Evolutionary conservation across 2,113 vertebrate genomes (phyloP).

Genomic region (Sinocyclocheilus maitianheensis): DNA sequence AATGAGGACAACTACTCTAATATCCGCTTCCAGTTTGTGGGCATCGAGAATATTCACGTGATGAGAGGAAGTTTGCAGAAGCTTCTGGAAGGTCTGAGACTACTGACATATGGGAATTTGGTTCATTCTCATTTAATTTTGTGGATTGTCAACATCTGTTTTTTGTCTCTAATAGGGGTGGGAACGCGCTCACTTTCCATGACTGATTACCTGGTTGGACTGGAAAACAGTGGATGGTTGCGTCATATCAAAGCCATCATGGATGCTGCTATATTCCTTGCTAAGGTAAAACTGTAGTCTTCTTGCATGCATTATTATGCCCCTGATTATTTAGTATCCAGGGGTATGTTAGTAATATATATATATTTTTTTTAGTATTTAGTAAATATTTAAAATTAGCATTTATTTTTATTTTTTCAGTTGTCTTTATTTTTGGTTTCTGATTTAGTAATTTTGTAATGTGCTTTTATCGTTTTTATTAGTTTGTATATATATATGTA

Average conservation of each 20-base stretch:
- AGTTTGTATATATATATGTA: too few relatives aligned
- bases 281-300: slow-evolving; percentile 77
- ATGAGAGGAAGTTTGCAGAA: slow-evolving; percentile 97
- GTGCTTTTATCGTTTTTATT: too few relatives aligned
- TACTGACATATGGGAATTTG: background rate
- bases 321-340: too few relatives aligned
- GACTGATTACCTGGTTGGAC: slow-evolving; percentile 87
- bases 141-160: background rate
- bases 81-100: slow-evolving; percentile 86
- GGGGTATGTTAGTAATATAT: too few relatives aligned
- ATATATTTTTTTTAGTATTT: too few relatives aligned
- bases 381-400: too few relatives aligned
- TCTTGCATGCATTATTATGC: too few relatives aligned
- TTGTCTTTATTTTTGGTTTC: too few relatives aligned
- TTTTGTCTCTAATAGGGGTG: slow-evolving; percentile 74
- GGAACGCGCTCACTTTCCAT: slow-evolving; percentile 85
- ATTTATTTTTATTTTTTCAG: too few relatives aligned
- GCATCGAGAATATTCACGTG: slow-evolving; percentile 98
- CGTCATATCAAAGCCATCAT: slow-evolving; percentile 92
- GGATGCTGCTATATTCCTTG: slow-evolving; percentile 90
- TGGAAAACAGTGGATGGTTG: slow-evolving; percentile 93
- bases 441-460: too few relatives aligned
- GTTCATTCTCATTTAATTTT: background rate
- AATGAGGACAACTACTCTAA: slow-evolving; percentile 99
- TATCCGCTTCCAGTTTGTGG: slow-evolving; percentile 98